A percentile compares a stretch with the other conserved stretches of the same genome.
These are phyloP conservation scores for Tenebrio molitor DNA, from an alignment of 1,140 invertebrate species.

Conservation along the genomic window DNA sequence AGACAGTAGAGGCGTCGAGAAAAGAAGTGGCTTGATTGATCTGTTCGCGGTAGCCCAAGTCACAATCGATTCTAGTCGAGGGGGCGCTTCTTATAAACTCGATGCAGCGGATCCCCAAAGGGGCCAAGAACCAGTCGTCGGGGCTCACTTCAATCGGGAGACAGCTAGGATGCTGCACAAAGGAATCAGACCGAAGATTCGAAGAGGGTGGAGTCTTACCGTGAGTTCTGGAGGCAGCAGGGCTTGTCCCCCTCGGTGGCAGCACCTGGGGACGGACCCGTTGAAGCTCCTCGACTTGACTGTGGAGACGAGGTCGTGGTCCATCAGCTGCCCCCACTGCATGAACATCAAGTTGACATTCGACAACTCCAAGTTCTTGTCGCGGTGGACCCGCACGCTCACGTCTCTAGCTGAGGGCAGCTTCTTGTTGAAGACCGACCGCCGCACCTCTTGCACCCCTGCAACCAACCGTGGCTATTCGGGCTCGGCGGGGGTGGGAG, in stretches of 20 bases:
- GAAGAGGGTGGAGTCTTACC: too few relatives aligned
- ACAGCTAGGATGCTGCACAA: constrained; percentile 83
- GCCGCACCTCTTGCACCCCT: constrained; percentile 65
- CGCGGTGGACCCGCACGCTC: constrained; percentile 75
- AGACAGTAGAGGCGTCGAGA: constrained; percentile 92
- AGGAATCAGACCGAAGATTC: neutral
- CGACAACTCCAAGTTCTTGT: constrained; percentile 71
- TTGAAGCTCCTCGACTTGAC: constrained; percentile 81
- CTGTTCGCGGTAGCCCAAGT: constrained; percentile 80
- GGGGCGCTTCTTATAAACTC: constrained; percentile 82
- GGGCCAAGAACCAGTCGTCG: constrained; percentile 80
- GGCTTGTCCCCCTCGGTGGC: constrained; percentile 73
- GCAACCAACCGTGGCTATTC: too few relatives aligned
- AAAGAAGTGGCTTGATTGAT: constrained; percentile 89
- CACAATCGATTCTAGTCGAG: constrained; percentile 78
- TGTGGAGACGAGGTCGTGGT: constrained; percentile 84
- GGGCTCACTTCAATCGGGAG: constrained; percentile 81
- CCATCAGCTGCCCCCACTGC: constrained; percentile 90
- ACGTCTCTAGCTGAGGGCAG: constrained; percentile 79
- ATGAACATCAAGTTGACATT: constrained; percentile 84
- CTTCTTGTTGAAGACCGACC: constrained; percentile 65
- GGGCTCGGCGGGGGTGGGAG: too few relatives aligned
- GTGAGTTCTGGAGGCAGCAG: constrained; percentile 74
- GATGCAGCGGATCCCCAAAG: constrained; percentile 78
- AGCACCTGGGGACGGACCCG: constrained; percentile 84